A percentile compares a stretch with the other conserved stretches of the same genome.
These are phyloP conservation scores for Herminia tarsipennalis DNA, from an alignment of 2,888 invertebrate species.

Conservation along the genomic window DNA sequence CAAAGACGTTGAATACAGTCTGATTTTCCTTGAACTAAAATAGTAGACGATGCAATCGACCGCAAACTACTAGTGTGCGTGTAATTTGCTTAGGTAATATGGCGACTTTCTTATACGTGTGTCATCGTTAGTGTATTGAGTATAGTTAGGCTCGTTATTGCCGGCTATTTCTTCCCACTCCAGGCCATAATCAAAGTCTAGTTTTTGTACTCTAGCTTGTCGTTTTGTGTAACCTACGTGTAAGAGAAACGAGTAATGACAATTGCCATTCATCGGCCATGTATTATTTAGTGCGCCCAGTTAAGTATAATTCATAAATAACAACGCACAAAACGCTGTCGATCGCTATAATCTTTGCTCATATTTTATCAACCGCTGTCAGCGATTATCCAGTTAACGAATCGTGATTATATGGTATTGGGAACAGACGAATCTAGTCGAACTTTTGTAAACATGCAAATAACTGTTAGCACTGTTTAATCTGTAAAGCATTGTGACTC, in stretches of 20 bases:
- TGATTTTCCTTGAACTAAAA: slow-evolving; percentile 23
- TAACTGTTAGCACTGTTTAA: slow-evolving; percentile 39
- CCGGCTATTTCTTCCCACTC: slow-evolving; percentile 26
- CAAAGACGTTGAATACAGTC: slow-evolving; percentile 12
- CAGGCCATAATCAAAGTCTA: slow-evolving; percentile 18
- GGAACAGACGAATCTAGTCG: slow-evolving; percentile 42
- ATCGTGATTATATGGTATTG: slow-evolving; percentile 48
- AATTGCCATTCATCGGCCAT: slow-evolving; percentile 8
- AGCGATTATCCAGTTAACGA: slow-evolving; percentile 45
- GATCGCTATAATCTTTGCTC: slow-evolving; percentile 44
- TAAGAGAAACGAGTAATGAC: slow-evolving; percentile 13
- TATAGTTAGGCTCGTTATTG: slow-evolving; percentile 29
- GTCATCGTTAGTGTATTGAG: slow-evolving; percentile 30
- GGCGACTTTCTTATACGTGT: slow-evolving; percentile 35
- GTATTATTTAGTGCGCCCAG: slow-evolving; percentile 23
- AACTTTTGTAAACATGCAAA: slow-evolving; percentile 45
- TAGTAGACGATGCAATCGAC: slow-evolving; percentile 29
- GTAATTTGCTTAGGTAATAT: slow-evolving; percentile 45
- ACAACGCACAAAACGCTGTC: slow-evolving; percentile 33
- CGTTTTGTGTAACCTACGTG: slow-evolving; percentile 18
- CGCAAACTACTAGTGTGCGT: slow-evolving; percentile 19
- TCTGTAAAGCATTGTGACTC: slow-evolving; percentile 36
- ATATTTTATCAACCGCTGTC: slow-evolving; percentile 48
- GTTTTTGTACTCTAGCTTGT: slow-evolving; percentile 16
- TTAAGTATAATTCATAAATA: slow-evolving; percentile 36